Evolutionary conservation across 2,113 vertebrate species (phyloP).

Genomic region (Picathartes gymnocephalus): DNA sequence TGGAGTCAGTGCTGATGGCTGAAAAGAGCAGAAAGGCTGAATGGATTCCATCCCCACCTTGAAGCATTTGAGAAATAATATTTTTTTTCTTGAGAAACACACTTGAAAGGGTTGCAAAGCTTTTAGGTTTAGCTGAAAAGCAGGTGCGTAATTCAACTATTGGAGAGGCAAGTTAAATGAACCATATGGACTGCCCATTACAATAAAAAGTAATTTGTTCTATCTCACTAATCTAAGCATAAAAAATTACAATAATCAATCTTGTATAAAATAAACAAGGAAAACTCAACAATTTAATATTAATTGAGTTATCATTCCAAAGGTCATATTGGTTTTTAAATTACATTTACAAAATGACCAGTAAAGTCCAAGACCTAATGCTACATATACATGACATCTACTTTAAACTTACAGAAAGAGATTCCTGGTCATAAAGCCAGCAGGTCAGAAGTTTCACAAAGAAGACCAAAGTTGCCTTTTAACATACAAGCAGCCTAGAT

Average conservation of each 20-base stretch:
- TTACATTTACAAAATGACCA: background rate
- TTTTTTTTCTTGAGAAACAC: background rate
- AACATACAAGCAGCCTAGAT: background rate
- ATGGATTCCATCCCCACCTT: background rate
- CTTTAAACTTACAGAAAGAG: background rate
- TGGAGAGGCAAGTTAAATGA: background rate
- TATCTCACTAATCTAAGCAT: constrained; percentile 47
- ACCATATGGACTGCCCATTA: background rate
- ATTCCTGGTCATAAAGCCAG: background rate
- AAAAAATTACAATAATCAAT: constrained; percentile 53
- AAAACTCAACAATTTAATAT: constrained; percentile 6
- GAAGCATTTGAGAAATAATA: background rate
- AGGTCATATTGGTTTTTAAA: constrained; percentile 47
- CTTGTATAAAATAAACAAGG: constrained; percentile 42
- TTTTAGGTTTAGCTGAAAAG: background rate
- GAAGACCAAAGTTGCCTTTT: background rate
- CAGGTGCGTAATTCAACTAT: background rate
- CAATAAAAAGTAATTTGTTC: constrained; percentile 35
- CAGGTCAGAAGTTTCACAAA: background rate
- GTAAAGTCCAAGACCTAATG: background rate
- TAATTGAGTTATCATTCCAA: constrained; percentile 41
- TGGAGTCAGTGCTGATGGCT: background rate
- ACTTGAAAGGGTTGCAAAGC: background rate
- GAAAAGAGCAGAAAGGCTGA: background rate
- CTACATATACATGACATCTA: background rate